phyloP scores from a whole-genome alignment of 64 coral and sea anemone genomes.

The Montipora capricornis region DNA sequence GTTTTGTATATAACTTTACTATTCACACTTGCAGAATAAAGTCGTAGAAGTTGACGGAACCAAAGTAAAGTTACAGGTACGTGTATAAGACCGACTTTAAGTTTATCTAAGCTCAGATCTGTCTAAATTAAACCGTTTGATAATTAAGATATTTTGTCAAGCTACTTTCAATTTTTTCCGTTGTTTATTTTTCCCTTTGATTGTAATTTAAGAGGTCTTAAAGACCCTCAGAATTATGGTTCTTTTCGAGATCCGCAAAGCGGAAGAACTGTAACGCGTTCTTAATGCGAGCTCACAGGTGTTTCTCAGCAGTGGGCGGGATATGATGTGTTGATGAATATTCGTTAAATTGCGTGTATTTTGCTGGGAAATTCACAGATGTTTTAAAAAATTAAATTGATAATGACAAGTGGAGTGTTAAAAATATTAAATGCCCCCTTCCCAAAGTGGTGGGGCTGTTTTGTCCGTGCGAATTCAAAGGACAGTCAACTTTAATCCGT shows the following conservation, averaged over 20 bases:
- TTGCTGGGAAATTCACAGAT: too few relatives aligned
- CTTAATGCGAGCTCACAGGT: neutral
- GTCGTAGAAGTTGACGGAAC: constrained; percentile 92
- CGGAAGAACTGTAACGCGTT: neutral
- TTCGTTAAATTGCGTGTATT: too few relatives aligned
- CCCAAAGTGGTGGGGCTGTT: too few relatives aligned
- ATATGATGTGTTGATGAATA: neutral
- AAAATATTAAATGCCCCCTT: too few relatives aligned
- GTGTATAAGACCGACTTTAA: too few relatives aligned
- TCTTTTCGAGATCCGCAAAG: neutral
- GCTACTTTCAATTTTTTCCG: neutral
- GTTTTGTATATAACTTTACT: neutral
- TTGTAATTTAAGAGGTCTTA: too few relatives aligned
- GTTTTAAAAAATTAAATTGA: too few relatives aligned
- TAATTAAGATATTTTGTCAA: neutral
- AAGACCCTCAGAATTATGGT: neutral
- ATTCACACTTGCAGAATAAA: constrained; percentile 76
- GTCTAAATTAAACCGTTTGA: neutral
- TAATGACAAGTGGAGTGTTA: too few relatives aligned
- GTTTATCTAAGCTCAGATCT: too few relatives aligned
- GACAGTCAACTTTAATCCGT: too few relatives aligned
- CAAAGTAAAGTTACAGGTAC: constrained; percentile 97
- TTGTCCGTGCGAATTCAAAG: too few relatives aligned
- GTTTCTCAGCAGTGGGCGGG: too few relatives aligned
- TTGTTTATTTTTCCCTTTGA: constrained; percentile 14